Evolutionary conservation across 64 coral and sea anemone genomes (phyloP).

Genomic region (Astreopora myriophthalma): DNA sequence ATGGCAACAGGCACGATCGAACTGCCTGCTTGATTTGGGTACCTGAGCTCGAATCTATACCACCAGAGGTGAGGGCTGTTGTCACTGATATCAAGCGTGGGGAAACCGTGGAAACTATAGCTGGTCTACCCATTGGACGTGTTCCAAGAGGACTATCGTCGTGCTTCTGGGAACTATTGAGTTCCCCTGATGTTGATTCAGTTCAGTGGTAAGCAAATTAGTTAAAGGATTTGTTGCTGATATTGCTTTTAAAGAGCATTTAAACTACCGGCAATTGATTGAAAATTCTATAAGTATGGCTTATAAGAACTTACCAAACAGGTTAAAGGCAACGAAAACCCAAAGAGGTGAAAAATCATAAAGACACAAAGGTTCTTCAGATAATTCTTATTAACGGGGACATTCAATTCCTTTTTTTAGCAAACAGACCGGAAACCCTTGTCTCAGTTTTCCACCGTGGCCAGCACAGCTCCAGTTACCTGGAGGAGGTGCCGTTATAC

Average conservation of each 20-base stretch:
- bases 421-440: not conserved
- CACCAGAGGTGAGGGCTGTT: not conserved
- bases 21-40: conserved; percentile 65
- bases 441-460: conserved; percentile 7
- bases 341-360: not conserved
- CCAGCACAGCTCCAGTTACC: not conserved
- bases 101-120: conserved; percentile 58
- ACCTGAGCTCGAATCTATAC: conserved; percentile 27
- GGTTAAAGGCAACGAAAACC: not conserved
- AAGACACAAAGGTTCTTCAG: not conserved
- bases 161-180: conserved; percentile 45
- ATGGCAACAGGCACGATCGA: conserved; percentile 45
- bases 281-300: not conserved
- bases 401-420: not conserved
- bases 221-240: not conserved
- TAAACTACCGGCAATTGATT: not conserved
- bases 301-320: not conserved
- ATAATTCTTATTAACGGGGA: not conserved
- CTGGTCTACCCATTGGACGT: conserved; percentile 51
- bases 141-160: conserved; percentile 57
- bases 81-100: conserved; percentile 27
- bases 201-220: conserved; percentile 31
- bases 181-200: conserved; percentile 19
- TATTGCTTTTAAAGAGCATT: not conserved
- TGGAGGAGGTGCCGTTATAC: conserved; percentile 26